Percentiles rank a stretch among this genome's conserved stretches.
Evolutionary conservation across 2,888 invertebrate genomes (phyloP).

Genomic region (Tortricodes alternella): DNA sequence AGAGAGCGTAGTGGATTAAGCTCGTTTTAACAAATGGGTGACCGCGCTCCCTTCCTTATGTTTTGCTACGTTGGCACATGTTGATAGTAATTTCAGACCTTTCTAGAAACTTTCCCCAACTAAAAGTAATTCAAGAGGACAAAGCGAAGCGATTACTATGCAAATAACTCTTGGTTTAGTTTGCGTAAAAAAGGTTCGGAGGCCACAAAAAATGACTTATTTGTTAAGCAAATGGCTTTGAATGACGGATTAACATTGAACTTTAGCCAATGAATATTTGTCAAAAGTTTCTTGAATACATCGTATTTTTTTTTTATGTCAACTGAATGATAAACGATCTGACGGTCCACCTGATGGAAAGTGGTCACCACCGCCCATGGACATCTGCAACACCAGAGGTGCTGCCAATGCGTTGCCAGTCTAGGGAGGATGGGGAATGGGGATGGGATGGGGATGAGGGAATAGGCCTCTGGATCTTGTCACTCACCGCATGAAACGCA

Average conservation of each 20-base stretch:
- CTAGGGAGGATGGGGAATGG: no score
- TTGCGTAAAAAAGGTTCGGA: background rate
- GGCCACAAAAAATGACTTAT: slow-evolving; percentile 1
- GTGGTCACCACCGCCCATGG: no score
- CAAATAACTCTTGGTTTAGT: slow-evolving; percentile 8
- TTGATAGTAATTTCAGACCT: slow-evolving; percentile 43
- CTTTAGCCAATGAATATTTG: background rate
- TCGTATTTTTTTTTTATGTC: no score
- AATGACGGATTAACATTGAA: background rate
- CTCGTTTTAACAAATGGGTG: slow-evolving; percentile 47
- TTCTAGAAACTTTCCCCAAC: slow-evolving; percentile 18
- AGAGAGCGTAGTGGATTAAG: slow-evolving; percentile 39
- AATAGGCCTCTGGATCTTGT: no score
- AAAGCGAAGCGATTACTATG: slow-evolving; percentile 4
- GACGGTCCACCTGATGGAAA: no score
- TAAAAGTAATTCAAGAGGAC: slow-evolving; percentile 16
- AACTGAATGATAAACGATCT: no score
- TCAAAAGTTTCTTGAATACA: background rate
- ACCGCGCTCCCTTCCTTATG: slow-evolving; percentile 44
- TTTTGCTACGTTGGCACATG: slow-evolving; percentile 44
- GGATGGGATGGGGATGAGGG: no score
- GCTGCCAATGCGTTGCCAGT: no score
- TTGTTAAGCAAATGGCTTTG: slow-evolving; percentile 1
- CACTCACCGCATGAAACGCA: no score
- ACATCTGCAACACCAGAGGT: no score